Evolutionary conservation across 2,888 invertebrate species (phyloP), one percentile per base, ranked within the genome.

Genomic region (Allacma fusca): DNA sequence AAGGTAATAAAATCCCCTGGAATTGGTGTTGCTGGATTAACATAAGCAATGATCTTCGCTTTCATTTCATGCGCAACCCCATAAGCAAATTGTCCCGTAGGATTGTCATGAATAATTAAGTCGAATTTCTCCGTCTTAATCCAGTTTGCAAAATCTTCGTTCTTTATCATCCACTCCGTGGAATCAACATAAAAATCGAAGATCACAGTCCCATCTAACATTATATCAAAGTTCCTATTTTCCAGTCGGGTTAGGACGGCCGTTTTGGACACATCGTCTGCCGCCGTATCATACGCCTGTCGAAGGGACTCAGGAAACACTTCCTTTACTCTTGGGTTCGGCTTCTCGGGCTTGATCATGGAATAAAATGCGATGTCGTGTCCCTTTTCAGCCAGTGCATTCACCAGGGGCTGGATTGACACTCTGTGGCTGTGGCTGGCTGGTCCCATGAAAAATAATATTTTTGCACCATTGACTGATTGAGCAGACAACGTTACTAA

Each of bases 1-100:
- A 71, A 79, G 13, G 73, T 72, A 13, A 80, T 81, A 64, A 71
- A 77, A 23, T 64, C 64, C 23, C 23, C 16, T 26, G 24, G 26
- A 7, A 21, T 16, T 7, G 5, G 2, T 21, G n/a, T 26, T 2
- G 24, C 1, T 26, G 64, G 1, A 16, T 4, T 24, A 16, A 64
- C 16, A 67, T 26, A 67, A 2, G 2, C 16, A 26, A 64, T 64
- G 24, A 64, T 26, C 16, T 64, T 64, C 16, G 64, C 64, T 16
- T 23, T 23, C 23, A 24, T 24, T 21, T 26, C 16, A 23, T 64
- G 64, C 4, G 64, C 64, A 4, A 64, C 16, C 13, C 24, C 64
- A 16, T 13, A 64, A 24, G 64, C 16, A 16, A 64, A 24, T 64
- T 64, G n/a, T 5, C 23, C 23, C 7, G 13, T 16, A 5, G 64